Conservation (phyloP, 2,113 vertebrate genomes). For the Gobio gobio region DNA sequence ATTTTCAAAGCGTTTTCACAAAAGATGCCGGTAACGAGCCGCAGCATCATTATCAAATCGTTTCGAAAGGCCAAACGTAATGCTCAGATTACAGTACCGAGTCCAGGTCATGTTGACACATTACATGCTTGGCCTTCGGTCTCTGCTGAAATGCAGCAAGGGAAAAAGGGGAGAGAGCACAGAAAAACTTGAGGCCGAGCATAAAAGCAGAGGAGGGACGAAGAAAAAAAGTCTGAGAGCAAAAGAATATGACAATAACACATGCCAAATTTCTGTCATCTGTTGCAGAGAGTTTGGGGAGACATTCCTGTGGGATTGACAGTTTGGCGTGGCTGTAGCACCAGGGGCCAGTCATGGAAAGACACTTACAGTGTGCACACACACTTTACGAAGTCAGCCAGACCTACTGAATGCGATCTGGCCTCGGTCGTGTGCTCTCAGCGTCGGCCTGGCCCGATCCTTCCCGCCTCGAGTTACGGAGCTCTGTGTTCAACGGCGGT, state of each 20-base stretch:
- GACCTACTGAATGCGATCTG: conserved; percentile 51
- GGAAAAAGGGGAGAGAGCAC: background rate
- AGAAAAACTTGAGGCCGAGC: conserved; percentile 30
- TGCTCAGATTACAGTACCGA: conserved; percentile 40
- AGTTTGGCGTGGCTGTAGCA: conserved; percentile 60
- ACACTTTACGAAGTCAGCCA: conserved; percentile 58
- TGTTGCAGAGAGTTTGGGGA: conserved; percentile 59
- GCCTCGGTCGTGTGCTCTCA: conserved; percentile 23
- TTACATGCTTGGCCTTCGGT: conserved; percentile 58
- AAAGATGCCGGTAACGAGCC: conserved; percentile 26
- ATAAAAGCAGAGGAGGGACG: conserved; percentile 48
- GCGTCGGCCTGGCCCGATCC: conserved; percentile 22
- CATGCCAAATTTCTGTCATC: conserved; percentile 64
- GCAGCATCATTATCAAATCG: conserved; percentile 51
- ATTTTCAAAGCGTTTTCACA: conserved; percentile 30
- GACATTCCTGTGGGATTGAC: conserved; percentile 63
- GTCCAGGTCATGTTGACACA: conserved; percentile 61
- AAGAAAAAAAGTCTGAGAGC: conserved; percentile 45
- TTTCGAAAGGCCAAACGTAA: conserved; percentile 43
- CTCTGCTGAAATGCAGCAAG: conserved; percentile 42
- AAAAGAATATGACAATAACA: conserved; percentile 48
- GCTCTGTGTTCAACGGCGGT: conserved; percentile 7
- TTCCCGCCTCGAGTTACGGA: conserved; percentile 32
- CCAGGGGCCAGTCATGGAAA: conserved; percentile 53
- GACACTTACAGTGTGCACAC: conserved; percentile 56